Conservation (phyloP, 2,888 invertebrate species). For the Omphaloscelis lunosa region DNA sequence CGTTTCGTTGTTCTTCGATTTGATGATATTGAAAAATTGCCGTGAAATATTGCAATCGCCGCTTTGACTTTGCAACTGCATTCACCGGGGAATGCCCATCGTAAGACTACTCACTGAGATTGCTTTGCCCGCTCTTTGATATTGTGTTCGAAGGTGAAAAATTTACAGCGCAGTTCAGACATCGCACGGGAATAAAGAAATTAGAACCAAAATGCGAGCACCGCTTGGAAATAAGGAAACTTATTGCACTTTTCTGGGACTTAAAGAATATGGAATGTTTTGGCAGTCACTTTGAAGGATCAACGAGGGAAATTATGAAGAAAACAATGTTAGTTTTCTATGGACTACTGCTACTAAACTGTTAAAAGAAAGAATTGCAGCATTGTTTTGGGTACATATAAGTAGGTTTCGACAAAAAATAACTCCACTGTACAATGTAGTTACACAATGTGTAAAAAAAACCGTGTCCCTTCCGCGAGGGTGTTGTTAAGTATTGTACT, state of each 20-base stretch:
- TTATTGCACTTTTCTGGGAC: conserved; percentile 16
- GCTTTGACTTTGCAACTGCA: conserved; percentile 72
- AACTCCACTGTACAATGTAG: background rate
- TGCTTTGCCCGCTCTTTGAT: conserved; percentile 72
- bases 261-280: conserved; percentile 27
- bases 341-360: background rate
- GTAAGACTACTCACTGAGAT: conserved; percentile 76
- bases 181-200: conserved; percentile 43
- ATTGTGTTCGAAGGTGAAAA: conserved; percentile 75
- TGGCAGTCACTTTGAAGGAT: conserved; percentile 8
- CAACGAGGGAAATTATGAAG: conserved; percentile 23
- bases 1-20: conserved; percentile 67
- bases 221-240: conserved; percentile 2
- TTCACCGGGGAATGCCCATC: conserved; percentile 69
- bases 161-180: conserved; percentile 64
- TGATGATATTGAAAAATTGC: conserved; percentile 78
- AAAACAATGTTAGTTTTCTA: background rate
- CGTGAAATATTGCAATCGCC: conserved; percentile 73
- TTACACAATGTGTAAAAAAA: too few relatives aligned
- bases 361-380: background rate
- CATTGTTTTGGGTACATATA: background rate
- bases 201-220: conserved; percentile 39
- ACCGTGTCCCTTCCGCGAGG: too few relatives aligned
- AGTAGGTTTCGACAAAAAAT: background rate
- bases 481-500: too few relatives aligned